phyloP scores from a whole-genome alignment of 1,140 invertebrate species.

The Stenopsyche tienmushanensis region DNA sequence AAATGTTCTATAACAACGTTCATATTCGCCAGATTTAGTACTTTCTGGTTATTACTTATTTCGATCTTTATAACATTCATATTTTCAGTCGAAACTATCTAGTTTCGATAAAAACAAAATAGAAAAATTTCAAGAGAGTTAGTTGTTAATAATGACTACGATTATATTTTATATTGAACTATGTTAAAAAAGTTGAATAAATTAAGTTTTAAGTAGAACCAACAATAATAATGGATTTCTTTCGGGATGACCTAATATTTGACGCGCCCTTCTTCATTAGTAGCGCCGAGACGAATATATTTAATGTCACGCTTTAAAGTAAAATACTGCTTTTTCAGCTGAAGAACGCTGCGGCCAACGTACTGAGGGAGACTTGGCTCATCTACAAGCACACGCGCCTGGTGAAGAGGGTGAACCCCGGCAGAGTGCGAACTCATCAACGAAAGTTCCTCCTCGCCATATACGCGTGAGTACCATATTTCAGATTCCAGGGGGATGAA shows the following conservation, averaged over 20 bases:
- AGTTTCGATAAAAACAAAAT: too few relatives aligned
- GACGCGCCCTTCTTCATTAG: not conserved
- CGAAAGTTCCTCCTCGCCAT: constrained; percentile 99
- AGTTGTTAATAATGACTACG: too few relatives aligned
- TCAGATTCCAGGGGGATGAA: constrained; percentile 80
- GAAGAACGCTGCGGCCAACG: constrained; percentile 99
- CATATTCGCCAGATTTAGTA: too few relatives aligned
- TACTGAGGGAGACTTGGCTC: constrained; percentile 98
- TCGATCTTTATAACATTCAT: too few relatives aligned
- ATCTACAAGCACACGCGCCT: constrained; percentile 99
- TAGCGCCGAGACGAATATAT: not conserved
- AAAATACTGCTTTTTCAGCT: constrained; percentile 84
- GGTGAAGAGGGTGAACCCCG: constrained; percentile 94
- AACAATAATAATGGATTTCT: too few relatives aligned
- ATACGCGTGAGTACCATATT: constrained; percentile 84
- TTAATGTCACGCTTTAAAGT: not conserved
- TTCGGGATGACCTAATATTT: too few relatives aligned
- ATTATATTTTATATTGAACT: too few relatives aligned
- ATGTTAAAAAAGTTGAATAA: constrained; percentile 23
- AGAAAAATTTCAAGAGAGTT: too few relatives aligned
- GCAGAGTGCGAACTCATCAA: constrained; percentile 95
- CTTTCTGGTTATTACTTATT: too few relatives aligned
- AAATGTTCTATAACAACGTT: too few relatives aligned
- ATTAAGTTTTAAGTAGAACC: constrained; percentile 14
- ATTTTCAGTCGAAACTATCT: too few relatives aligned